Evolutionary conservation across 2,888 invertebrate species (phyloP), one percentile per base, ranked within the genome.

Genomic region (Cheilosia vulpina): DNA sequence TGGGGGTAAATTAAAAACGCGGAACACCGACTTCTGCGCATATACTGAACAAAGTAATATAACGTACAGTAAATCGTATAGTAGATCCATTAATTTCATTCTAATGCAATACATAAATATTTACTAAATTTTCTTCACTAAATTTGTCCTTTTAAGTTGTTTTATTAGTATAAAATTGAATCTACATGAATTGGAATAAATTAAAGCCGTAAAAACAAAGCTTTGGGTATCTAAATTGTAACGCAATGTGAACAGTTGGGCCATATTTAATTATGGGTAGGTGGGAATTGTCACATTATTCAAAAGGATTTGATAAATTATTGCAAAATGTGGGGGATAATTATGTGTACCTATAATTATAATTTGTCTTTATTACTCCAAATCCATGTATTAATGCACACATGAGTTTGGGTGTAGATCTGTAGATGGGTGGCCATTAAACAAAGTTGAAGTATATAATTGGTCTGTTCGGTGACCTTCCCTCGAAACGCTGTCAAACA

Each of bases 61-160:
- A 76, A 66, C 66, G 84, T 85, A 85, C 84, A 85, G 84, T 85
- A 71, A 85, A 85, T 62, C 76, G 84, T 85, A 85, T 76, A 85
- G 84, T 85, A 85, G 84, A 55, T 80, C 84, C 84, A 85, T 80
- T 80, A 85, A 85, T 85, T 85, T 80, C 71, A 62, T 76, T 76
- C 47, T 55, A 60, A 66, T 79, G 52, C 43, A 58, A 31, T 65
- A 63, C 69, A 78, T 63, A 79, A 79, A 79, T 79, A 73, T 79
- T 79, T 79, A 79, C 72, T 65, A 62, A 53, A 60, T 53, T 53
- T 58, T 57, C 9, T 58, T 38, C 41, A 31, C 13, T 13, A 60
- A 55, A 41, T 66, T 47, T 13, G 15, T 31, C 38, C 50, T 47
- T 34, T 38, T 19, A 11, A 34, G 4, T 58, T 57, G n/a, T 52